Evolutionary conservation across 2,888 invertebrate genomes (phyloP), one percentile per base, ranked within the genome.

Genomic region (Idaea straminata): DNA sequence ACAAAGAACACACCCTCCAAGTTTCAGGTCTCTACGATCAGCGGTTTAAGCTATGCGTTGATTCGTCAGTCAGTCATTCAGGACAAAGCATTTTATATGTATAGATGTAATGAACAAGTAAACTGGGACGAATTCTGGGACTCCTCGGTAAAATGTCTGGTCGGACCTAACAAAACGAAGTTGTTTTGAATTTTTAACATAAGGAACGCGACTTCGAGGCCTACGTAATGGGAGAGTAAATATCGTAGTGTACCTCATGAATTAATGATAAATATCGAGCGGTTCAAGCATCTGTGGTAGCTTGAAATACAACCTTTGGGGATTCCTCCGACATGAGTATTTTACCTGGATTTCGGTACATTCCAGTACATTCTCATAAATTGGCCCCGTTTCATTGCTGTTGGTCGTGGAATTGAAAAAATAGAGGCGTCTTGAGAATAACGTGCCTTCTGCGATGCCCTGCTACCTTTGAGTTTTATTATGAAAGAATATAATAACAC

Each of bases 181-280:
- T 83, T 69, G 77, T 77, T 81, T 79, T 89, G 83, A 84, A 89
- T 89, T 85, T 88, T 88, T 88, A 89, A 89, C 86, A 84, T 80
- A 80, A 85, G 85, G 82, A 85, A 86, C 81, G 86, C 85, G 87
- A 87, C 87, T 85, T 78, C 70, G 77, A 82, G 82, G 82, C 81
- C 84, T 75, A 84, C 77, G 86, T 89, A 89, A 90, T 90, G 87
- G 88, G 81, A 83, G 84, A 85, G 88, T 90, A 91, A 91, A 91
- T 88, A 91, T 88, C 87, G 84, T 81, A 81, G 84, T 82, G 85
- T 86, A 88, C 84, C 85, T 87, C 85, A 87, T 86, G 86, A 84
- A 87, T 91, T 85, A 90, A 90, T 91, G 87, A 91, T 88, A 89
- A 79, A 87, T 85, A 86, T 79, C 77, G 80, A 80, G 63, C 68